Percentiles rank a stretch among this genome's conserved stretches.
Conservation (phyloP, 2,888 invertebrate species). For the Andrena minutula region DNA sequence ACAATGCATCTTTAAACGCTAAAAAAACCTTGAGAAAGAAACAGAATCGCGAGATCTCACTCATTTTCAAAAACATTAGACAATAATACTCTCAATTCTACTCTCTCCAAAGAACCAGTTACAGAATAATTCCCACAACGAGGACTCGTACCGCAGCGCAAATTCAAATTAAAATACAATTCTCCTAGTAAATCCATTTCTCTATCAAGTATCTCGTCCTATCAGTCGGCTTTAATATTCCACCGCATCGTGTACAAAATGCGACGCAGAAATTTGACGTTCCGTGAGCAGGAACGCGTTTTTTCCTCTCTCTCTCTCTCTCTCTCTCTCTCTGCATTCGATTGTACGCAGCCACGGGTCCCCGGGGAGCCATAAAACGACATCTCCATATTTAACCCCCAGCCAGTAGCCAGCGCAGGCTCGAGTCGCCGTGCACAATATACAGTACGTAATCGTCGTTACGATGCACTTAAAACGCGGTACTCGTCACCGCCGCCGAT, state of each 20-base stretch:
- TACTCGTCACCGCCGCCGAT: slow-evolving; percentile 63
- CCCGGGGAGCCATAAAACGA: slow-evolving; percentile 42
- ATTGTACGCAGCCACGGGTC: neutral
- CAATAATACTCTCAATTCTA: no score
- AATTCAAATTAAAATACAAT: neutral
- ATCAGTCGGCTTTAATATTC: neutral
- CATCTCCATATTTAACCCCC: slow-evolving; percentile 55
- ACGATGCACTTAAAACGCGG: slow-evolving; percentile 66
- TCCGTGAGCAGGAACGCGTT: neutral
- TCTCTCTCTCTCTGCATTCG: neutral
- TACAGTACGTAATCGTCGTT: slow-evolving; percentile 69
- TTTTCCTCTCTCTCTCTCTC: neutral
- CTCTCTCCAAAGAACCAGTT: no score
- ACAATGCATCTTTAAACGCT: no score
- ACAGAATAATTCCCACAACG: neutral
- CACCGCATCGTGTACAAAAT: slow-evolving; percentile 13
- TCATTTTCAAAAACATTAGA: no score
- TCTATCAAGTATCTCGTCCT: neutral
- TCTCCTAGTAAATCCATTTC: neutral
- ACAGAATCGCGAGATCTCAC: no score
- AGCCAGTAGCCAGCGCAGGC: slow-evolving; percentile 23
- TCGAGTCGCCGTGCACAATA: slow-evolving; percentile 51
- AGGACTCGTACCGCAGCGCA: neutral
- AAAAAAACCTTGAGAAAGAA: no score
- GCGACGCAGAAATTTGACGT: slow-evolving; percentile 16